Evolutionary conservation across 2,888 invertebrate genomes (phyloP).

Genomic region (Mesoligia furuncula): DNA sequence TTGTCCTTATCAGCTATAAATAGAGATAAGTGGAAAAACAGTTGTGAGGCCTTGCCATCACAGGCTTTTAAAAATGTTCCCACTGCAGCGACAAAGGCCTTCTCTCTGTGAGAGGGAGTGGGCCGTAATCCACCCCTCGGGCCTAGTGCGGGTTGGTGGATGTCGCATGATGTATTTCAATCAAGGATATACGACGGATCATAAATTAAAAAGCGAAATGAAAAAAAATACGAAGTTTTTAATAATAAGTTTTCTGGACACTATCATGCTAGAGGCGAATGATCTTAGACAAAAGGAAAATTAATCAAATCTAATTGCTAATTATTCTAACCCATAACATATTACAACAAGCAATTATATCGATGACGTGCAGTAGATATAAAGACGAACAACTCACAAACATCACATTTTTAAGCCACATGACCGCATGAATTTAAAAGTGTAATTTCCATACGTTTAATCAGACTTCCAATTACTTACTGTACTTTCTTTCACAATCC

Average conservation of each 20-base stretch:
- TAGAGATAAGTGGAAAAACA: background rate
- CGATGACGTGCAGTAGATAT: background rate
- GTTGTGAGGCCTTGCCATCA: background rate
- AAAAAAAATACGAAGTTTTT: background rate
- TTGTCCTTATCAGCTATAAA: background rate
- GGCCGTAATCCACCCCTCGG: background rate
- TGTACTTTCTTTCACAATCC: background rate
- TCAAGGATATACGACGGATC: background rate
- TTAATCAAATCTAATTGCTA: background rate
- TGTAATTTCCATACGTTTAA: background rate
- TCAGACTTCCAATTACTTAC: too few species aligned
- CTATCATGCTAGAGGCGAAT: background rate
- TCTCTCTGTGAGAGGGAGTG: too few species aligned
- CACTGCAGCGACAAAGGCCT: background rate
- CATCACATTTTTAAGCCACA: background rate
- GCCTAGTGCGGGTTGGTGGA: background rate
- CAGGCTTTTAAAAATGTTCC: background rate
- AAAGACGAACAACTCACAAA: background rate
- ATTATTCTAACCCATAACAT: background rate
- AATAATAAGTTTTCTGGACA: background rate
- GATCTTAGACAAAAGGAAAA: conserved; percentile 1
- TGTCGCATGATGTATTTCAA: background rate
- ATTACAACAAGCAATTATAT: too few species aligned
- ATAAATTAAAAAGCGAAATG: background rate
- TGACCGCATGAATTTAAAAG: background rate